Evolutionary conservation across 2,113 vertebrate species (phyloP).

Genomic region (Enhydra lutris): DNA sequence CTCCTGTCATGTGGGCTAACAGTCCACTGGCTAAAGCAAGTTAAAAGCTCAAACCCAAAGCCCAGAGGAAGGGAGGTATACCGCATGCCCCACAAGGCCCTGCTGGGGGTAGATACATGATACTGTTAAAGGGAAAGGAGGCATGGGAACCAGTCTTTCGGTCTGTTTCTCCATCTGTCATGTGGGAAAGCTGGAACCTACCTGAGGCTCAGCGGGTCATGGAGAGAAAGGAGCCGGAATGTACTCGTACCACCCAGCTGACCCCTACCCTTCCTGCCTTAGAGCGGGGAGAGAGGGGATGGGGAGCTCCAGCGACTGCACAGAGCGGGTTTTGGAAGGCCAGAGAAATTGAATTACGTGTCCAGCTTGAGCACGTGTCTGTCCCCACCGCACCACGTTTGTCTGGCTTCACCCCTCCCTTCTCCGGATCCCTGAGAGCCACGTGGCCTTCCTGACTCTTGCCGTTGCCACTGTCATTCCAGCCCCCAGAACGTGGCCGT

Average conservation of each 20-base stretch:
- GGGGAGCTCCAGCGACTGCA: neutral
- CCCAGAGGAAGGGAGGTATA: too few species aligned
- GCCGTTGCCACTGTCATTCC: neutral
- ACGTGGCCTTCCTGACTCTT: neutral
- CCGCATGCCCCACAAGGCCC: too few species aligned
- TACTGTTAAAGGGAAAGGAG: rapidly evolving
- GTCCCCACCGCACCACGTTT: neutral
- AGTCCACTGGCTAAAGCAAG: neutral
- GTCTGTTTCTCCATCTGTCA: neutral
- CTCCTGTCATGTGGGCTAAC: rapidly evolving
- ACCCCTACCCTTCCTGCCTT: neutral
- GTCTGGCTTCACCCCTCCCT: neutral
- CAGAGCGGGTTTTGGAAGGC: neutral
- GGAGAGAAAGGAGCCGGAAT: neutral
- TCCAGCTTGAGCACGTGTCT: neutral
- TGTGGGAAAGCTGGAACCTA: neutral
- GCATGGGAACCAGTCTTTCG: neutral
- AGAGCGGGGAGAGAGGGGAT: neutral
- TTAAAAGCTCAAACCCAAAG: neutral
- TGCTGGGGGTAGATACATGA: neutral
- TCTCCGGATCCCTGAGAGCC: neutral
- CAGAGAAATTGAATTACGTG: neutral
- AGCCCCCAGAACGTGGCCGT: rapidly evolving
- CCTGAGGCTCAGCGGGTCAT: neutral
- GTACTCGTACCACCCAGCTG: too few species aligned